Base-by-base conservation (phyloP, 2,113 vertebrate species). In the Thalassarche chlororhynchos region DNA sequence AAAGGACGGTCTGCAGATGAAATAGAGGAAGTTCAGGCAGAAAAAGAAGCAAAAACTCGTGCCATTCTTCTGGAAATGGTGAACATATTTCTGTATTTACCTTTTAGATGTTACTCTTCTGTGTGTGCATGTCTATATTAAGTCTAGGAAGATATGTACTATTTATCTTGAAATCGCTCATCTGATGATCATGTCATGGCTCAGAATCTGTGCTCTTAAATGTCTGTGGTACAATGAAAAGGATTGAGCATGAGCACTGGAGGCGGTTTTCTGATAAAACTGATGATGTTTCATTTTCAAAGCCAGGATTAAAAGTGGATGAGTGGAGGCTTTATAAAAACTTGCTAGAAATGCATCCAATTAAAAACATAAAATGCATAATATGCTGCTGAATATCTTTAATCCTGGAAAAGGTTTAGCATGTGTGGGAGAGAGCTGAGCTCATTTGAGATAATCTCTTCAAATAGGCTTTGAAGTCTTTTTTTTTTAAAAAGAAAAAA, bases 41-140 rank as follows among this genome's bases (percentile, higher is more conserved):
- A 99, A 89, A 99, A 99, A 94, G 99, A 99, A 81, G 99, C 99
- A 61, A 99, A 99, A 97, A 99, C 99, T 68, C 98, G 99, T 96
- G 99, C 99, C 93, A 99, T 99, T 97, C 98, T 99, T 74, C 97
- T 99, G 96, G 99, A 99, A 98, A 99, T 99, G 99, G 99, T 99
- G 96, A 98, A 28, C 10, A 15, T 78, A 7, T 57, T 62, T 77
- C 31, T 72, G 8, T 72, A 11, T 88, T 89, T 90, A n/a, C 34
- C 38, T 84, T 66, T 42, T 62, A 29, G 46, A 38, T 74, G 9
- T 78, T 80, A 77, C 28, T 93, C 52, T 25, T 93, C 14, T 90
- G 25, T 85, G 76, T 12, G 32, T 85, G 26, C 32, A 1, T 61
- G 14, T 68, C 76, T 80, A 14, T 40, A 29, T n/a, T 46, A 54